phyloP scores from a whole-genome alignment of 2,888 invertebrate species.

The Yponomeuta cagnagella region DNA sequence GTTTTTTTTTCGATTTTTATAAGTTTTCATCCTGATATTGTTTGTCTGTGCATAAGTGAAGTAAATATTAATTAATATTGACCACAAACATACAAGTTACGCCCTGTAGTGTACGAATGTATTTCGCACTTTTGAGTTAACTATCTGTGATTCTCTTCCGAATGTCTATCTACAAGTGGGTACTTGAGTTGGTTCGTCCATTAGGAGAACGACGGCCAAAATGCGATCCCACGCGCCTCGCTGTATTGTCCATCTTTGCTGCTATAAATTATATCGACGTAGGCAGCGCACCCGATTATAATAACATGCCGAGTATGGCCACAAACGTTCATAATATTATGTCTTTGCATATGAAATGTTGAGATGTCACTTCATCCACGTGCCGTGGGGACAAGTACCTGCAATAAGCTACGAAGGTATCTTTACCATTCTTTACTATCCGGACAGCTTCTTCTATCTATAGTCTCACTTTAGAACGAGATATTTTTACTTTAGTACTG shows the following conservation, averaged over 20 bases:
- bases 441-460: not conserved
- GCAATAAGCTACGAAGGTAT: too few species aligned
- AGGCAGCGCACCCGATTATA: not conserved
- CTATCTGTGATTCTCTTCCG: too few species aligned
- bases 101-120: too few species aligned
- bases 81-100: too few species aligned
- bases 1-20: too few species aligned
- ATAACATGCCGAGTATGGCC: not conserved
- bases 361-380: not conserved
- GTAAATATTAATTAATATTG: too few species aligned
- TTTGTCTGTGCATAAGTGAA: too few species aligned
- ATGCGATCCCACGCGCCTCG: not conserved
- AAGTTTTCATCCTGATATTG: too few species aligned
- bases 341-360: not conserved
- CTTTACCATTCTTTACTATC: too few species aligned
- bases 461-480: too few species aligned
- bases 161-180: not conserved
- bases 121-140: too few species aligned
- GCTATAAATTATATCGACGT: conserved; percentile 1
- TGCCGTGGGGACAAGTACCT: conserved; percentile 9
- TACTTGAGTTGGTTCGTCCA: not conserved
- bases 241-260: not conserved
- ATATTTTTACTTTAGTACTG: too few species aligned
- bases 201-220: not conserved
- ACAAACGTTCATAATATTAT: not conserved